phyloP scores from a whole-genome alignment of 1,140 invertebrate species.

The Brachionus rubens region DNA sequence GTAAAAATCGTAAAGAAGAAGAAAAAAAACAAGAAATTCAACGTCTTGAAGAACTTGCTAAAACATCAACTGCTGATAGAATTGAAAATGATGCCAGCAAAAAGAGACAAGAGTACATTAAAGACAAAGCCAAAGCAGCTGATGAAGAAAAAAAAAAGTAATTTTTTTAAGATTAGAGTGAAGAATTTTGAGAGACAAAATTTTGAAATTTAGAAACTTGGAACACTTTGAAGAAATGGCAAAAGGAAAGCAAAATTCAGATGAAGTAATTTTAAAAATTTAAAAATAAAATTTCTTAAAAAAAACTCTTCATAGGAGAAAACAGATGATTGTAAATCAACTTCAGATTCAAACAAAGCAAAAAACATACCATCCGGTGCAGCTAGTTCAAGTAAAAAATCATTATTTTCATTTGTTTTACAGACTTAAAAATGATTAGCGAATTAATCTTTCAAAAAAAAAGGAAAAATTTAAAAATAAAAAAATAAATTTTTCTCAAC shows the following conservation, averaged over 20 bases:
- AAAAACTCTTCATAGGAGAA: not conserved
- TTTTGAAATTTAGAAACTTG: slow-evolving; percentile 9
- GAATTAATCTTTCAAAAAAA: too few relatives aligned
- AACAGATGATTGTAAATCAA: not conserved
- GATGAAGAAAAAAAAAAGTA: slow-evolving; percentile 44
- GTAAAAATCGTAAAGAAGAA: slow-evolving; percentile 42
- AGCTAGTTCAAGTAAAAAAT: slow-evolving; percentile 17
- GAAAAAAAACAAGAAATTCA: slow-evolving; percentile 24
- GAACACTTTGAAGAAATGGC: slow-evolving; percentile 26
- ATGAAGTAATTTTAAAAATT: not conserved
- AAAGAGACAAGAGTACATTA: slow-evolving; percentile 18
- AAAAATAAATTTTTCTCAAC: too few relatives aligned
- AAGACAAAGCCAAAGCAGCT: slow-evolving; percentile 9
- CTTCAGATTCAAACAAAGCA: not conserved
- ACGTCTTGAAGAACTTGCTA: slow-evolving; percentile 29
- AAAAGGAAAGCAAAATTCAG: not conserved
- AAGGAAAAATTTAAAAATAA: too few relatives aligned
- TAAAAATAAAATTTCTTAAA: not conserved
- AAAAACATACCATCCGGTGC: not conserved
- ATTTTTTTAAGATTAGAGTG: not conserved
- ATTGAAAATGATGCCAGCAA: slow-evolving; percentile 7
- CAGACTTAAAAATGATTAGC: too few relatives aligned
- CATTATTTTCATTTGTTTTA: too few relatives aligned
- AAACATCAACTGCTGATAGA: slow-evolving; percentile 33
- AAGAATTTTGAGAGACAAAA: not conserved